Evolutionary conservation across 2,888 invertebrate species (phyloP).

Genomic region (Tribolium freemani): DNA sequence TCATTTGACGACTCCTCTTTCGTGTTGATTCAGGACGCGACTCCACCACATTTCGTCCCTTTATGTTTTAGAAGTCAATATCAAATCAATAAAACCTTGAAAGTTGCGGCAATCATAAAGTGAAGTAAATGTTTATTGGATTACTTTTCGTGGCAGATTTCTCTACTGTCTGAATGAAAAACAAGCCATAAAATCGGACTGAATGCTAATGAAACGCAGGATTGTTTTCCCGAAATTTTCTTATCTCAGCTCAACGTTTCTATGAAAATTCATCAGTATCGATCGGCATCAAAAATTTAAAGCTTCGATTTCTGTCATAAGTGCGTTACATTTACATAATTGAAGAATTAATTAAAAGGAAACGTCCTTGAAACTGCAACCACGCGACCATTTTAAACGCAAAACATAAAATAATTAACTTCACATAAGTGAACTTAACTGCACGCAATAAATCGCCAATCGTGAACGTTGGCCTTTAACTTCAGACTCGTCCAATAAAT

Average conservation of each 20-base stretch:
- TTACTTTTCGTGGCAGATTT: background rate
- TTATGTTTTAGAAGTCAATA: too few relatives aligned
- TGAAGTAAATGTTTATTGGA: background rate
- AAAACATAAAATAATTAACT: constrained; percentile 18
- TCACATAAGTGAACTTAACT: background rate
- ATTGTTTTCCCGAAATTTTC: background rate
- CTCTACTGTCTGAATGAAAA: background rate
- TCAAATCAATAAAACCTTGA: background rate
- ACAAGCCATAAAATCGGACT: background rate
- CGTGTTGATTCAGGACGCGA: background rate
- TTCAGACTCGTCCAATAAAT: constrained; percentile 16
- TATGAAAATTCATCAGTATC: too few relatives aligned
- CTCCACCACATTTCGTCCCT: too few relatives aligned
- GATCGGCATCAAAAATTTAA: background rate
- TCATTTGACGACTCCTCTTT: background rate
- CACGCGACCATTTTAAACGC: background rate
- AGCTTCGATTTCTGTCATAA: background rate
- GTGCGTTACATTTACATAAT: background rate
- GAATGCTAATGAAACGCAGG: background rate
- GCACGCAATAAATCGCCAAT: constrained; percentile 6
- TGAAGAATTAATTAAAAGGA: background rate
- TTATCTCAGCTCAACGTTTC: too few relatives aligned
- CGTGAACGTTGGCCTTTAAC: constrained; percentile 28
- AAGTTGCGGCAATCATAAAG: background rate
- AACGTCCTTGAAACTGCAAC: background rate